A percentile compares a stretch with the other conserved stretches of the same genome.
These are phyloP conservation scores for Embidobia sp. DNA, from an alignment of 2,888 invertebrate genomes.

Conservation along the genomic window DNA sequence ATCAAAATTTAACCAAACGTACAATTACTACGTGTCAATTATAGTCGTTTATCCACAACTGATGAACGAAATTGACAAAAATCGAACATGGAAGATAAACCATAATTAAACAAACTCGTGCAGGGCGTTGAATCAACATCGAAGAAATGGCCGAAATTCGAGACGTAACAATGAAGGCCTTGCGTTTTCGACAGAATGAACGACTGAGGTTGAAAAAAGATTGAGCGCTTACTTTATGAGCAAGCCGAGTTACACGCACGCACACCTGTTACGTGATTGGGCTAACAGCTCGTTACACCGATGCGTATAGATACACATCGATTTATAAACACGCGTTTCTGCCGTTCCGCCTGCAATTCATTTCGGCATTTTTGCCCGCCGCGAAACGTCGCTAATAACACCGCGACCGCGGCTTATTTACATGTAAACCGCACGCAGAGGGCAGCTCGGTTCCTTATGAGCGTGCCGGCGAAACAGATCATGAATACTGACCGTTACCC, in stretches of 20 bases:
- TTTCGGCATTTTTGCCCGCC: conserved; percentile 72
- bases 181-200: conserved; percentile 13
- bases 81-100: too few relatives aligned
- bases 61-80: too few relatives aligned
- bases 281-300: conserved; percentile 49
- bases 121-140: too few relatives aligned
- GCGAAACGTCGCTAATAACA: conserved; percentile 73
- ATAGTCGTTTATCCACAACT: too few relatives aligned
- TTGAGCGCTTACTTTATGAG: conserved; percentile 35
- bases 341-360: conserved; percentile 68
- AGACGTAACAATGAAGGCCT: background rate
- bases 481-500: conserved; percentile 71
- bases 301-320: conserved; percentile 38
- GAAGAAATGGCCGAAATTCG: background rate
- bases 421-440: conserved; percentile 67
- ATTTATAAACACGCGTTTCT: conserved; percentile 50
- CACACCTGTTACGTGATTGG: conserved; percentile 54
- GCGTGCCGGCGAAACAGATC: conserved; percentile 59
- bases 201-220: conserved; percentile 28
- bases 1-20: too few relatives aligned
- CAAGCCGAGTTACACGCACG: conserved; percentile 22
- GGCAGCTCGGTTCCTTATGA: conserved; percentile 54
- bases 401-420: conserved; percentile 72
- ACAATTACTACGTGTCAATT: too few relatives aligned
- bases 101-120: too few relatives aligned